Conservation (phyloP, 2,797 vertebrate genomes). For the Gorsachius magnificus region DNA sequence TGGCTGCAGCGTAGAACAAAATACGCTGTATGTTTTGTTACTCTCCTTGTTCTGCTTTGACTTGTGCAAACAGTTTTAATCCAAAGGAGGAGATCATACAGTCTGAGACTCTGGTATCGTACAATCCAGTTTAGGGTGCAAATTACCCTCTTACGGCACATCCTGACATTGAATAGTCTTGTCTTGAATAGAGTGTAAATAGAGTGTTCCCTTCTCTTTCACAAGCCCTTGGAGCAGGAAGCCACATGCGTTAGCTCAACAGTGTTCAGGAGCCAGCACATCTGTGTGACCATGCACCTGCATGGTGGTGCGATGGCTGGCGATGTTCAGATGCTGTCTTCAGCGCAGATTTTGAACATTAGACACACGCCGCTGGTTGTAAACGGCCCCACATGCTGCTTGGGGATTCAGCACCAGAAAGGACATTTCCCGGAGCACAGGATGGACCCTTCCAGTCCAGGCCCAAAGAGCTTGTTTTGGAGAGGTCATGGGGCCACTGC, state of each 20-base stretch:
- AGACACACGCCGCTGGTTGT: not conserved
- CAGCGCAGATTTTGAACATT: not conserved
- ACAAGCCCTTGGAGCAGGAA: slow-evolving; percentile 4
- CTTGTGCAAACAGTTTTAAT: slow-evolving; percentile 52
- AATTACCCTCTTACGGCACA: not conserved
- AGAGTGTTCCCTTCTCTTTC: not conserved
- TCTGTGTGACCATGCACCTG: not conserved
- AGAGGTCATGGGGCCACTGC: not conserved
- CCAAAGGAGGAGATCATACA: not conserved
- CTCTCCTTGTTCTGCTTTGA: slow-evolving; percentile 52
- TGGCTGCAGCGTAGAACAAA: slow-evolving; percentile 32
- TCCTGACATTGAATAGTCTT: not conserved
- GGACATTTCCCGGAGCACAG: not conserved
- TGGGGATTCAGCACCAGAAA: not conserved
- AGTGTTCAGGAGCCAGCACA: not conserved
- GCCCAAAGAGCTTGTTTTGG: not conserved
- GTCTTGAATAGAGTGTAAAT: not conserved
- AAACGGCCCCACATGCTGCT: not conserved
- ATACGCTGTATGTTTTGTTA: slow-evolving; percentile 48
- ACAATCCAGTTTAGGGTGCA: not conserved
- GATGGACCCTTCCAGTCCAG: not conserved
- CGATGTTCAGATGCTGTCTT: not conserved
- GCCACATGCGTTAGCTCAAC: not conserved
- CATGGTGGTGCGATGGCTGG: not conserved
- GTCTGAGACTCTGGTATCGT: not conserved